phyloP scores from a whole-genome alignment of 1,140 invertebrate genomes.

The Thrips palmi region DNA sequence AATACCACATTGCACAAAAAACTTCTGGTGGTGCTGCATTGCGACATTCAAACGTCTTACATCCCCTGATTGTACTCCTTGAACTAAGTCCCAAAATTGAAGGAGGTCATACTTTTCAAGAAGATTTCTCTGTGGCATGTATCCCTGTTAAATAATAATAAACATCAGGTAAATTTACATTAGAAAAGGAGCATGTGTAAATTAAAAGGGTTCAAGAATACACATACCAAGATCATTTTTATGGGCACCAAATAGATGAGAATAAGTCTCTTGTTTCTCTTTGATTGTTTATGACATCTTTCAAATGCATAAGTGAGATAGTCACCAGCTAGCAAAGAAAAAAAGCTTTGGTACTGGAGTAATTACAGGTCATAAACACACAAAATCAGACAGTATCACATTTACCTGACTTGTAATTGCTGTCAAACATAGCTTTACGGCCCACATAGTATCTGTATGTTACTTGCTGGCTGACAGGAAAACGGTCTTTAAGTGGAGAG shows the following conservation, averaged over 20 bases:
- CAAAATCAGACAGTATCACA: too few relatives aligned
- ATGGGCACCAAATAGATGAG: slow-evolving; percentile 93
- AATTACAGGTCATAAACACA: background rate
- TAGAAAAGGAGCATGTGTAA: background rate
- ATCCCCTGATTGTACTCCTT: slow-evolving; percentile 78
- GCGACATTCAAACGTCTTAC: slow-evolving; percentile 66
- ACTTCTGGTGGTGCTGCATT: slow-evolving; percentile 69
- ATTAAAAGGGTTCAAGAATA: slow-evolving; percentile 1
- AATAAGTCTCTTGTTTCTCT: slow-evolving; percentile 82
- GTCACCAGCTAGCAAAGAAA: slow-evolving; percentile 56
- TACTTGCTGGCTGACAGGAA: slow-evolving; percentile 69
- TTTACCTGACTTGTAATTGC: slow-evolving; percentile 69
- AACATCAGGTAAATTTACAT: background rate
- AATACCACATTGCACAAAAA: slow-evolving; percentile 89
- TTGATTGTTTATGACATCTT: slow-evolving; percentile 63
- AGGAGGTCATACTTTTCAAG: slow-evolving; percentile 78
- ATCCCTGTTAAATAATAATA: slow-evolving; percentile 32
- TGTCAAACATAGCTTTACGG: slow-evolving; percentile 94
- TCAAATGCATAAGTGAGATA: slow-evolving; percentile 84
- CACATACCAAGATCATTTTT: slow-evolving; percentile 45
- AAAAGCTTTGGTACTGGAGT: too few relatives aligned
- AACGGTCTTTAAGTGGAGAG: slow-evolving; percentile 71
- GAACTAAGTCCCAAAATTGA: slow-evolving; percentile 75
- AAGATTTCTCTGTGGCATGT: slow-evolving; percentile 61
- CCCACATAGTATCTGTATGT: slow-evolving; percentile 97